Percentiles rank a stretch among this genome's conserved stretches.
These are phyloP conservation scores for Cyphomyrus plagiostoma DNA, from an alignment of 2,113 vertebrate species.

Conservation along the genomic window DNA sequence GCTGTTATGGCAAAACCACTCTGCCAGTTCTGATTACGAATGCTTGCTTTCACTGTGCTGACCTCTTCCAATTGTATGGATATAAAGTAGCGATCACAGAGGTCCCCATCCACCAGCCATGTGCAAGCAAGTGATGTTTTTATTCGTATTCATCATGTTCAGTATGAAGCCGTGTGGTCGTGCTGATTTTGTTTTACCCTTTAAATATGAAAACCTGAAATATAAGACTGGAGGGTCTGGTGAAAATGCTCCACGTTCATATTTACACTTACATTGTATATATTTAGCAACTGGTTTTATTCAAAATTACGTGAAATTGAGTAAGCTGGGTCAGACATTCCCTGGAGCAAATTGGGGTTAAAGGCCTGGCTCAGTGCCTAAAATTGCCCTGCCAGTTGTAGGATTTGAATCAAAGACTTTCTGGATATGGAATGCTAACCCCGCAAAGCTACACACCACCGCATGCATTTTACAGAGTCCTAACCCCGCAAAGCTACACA, in stretches of 20 bases:
- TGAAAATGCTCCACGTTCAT: not conserved
- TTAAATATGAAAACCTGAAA: not conserved
- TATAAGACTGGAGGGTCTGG: not conserved
- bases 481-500: not conserved
- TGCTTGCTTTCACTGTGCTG: not conserved
- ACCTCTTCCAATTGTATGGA: not conserved
- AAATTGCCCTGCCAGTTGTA: not conserved
- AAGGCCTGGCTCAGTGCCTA: not conserved
- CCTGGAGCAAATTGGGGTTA: not conserved
- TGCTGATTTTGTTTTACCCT: not conserved
- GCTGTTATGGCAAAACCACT: not conserved
- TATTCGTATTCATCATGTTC: not conserved
- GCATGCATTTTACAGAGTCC: not conserved
- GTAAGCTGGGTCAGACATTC: not conserved
- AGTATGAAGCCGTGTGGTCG: not conserved
- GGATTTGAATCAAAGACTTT: not conserved
- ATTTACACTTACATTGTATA: not conserved
- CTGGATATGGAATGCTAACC: not conserved
- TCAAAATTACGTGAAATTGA: not conserved
- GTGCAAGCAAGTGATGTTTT: not conserved
- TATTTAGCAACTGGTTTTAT: not conserved
- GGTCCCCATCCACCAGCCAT: not conserved
- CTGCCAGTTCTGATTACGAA: not conserved
- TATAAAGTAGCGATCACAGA: not conserved
- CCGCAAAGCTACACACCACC: not conserved